phyloP scores from a whole-genome alignment of 2,888 invertebrate species.

The Silvanus unidentatus region DNA sequence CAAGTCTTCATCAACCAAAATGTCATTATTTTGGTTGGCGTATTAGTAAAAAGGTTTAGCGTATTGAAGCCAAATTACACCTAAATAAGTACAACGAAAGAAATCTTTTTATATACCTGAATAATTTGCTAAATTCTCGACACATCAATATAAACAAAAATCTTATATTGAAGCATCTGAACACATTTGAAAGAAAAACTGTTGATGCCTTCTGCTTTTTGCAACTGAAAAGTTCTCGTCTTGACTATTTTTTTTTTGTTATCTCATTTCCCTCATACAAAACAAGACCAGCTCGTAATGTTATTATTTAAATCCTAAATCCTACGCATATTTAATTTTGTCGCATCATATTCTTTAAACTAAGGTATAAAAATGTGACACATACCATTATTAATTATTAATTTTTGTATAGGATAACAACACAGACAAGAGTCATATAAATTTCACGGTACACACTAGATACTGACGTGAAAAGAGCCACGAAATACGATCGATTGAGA shows the following conservation, averaged over 20 bases:
- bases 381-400: slow-evolving; percentile 26
- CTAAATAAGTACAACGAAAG: slow-evolving; percentile 17
- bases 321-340: slow-evolving; percentile 1
- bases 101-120: slow-evolving; percentile 7
- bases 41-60: too few species aligned
- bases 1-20: slow-evolving; percentile 10
- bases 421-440: slow-evolving; percentile 34
- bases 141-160: slow-evolving; percentile 10
- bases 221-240: not conserved
- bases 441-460: not conserved
- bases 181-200: slow-evolving; percentile 14
- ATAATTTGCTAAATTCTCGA: slow-evolving; percentile 4
- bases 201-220: slow-evolving; percentile 8
- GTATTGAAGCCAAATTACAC: too few species aligned
- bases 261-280: slow-evolving; percentile 16
- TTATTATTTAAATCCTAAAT: slow-evolving; percentile 12
- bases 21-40: too few species aligned
- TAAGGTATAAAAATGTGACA: slow-evolving; percentile 35
- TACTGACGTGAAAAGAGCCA: too few species aligned
- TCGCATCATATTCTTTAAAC: slow-evolving; percentile 13
- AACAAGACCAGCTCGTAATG: slow-evolving; percentile 38
- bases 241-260: too few species aligned
- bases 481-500: too few species aligned
- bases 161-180: slow-evolving; percentile 17
- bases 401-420: slow-evolving; percentile 28